phyloP scores from a whole-genome alignment of 2,888 invertebrate genomes.

The Muscina levida region DNA sequence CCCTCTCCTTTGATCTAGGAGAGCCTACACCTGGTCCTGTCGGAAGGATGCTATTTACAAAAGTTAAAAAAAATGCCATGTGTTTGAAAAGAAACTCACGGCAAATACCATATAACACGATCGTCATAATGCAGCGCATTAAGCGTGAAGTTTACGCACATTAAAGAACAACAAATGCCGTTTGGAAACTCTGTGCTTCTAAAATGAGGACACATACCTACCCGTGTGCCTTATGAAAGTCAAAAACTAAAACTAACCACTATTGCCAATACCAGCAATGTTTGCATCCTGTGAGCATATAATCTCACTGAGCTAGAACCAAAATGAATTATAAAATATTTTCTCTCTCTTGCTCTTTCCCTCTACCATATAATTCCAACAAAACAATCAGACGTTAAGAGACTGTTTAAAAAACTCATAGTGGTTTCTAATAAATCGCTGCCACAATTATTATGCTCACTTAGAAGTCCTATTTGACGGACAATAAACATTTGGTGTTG shows the following conservation, averaged over 20 bases:
- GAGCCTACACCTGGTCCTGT: conserved; percentile 54
- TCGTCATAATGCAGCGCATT: conserved; percentile 72
- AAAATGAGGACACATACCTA: not conserved
- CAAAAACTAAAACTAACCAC: conserved; percentile 48
- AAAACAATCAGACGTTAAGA: no score
- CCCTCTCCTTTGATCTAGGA: conserved; percentile 3
- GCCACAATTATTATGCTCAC: conserved; percentile 57
- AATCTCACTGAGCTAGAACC: not conserved
- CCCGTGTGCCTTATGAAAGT: not conserved
- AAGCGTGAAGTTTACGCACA: conserved; percentile 79
- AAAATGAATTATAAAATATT: not conserved
- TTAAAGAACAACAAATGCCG: conserved; percentile 69
- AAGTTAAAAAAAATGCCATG: conserved; percentile 51
- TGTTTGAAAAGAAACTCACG: conserved; percentile 44
- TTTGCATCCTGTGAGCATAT: conserved; percentile 37
- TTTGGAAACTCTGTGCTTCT: not conserved
- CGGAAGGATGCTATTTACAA: conserved; percentile 18
- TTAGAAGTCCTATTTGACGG: conserved; percentile 43
- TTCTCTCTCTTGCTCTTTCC: no score
- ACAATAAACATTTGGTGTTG: no score
- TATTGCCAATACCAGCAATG: conserved; percentile 43
- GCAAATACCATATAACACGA: conserved; percentile 54
- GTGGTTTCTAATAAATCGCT: not conserved
- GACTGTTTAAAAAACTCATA: not conserved
- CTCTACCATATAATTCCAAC: no score